Conservation (phyloP, 2,797 vertebrate species). For the Lepus oiostolus region DNA sequence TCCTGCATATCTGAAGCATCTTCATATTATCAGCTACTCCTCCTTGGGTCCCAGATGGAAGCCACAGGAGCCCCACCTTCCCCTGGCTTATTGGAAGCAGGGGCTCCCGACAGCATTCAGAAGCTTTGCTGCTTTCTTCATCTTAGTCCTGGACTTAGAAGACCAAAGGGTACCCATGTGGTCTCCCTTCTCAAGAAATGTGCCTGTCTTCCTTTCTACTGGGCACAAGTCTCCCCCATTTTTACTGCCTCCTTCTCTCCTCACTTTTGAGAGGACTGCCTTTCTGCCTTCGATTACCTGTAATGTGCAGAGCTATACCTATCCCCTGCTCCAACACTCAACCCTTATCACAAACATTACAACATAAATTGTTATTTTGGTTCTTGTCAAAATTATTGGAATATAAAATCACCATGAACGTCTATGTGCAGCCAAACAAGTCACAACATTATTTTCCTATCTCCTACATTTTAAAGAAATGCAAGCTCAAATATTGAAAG, state of each 20-base stretch:
- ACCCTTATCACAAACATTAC: background rate
- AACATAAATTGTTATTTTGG: background rate
- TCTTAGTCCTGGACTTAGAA: background rate
- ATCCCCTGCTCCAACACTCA: background rate
- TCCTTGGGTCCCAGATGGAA: background rate
- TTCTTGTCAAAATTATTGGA: background rate
- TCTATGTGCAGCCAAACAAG: background rate
- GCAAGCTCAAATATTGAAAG: background rate
- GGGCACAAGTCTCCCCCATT: too few species aligned
- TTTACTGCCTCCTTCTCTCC: too few species aligned
- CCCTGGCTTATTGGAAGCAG: background rate
- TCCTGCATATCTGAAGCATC: background rate
- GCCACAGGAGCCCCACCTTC: background rate
- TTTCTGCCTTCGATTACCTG: background rate
- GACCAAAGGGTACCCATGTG: background rate
- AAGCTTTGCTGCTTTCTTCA: background rate
- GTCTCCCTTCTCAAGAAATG: background rate
- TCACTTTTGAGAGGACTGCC: background rate
- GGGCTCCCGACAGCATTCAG: background rate
- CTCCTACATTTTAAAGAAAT: background rate
- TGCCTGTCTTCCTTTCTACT: background rate
- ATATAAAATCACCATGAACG: slow-evolving; percentile 5
- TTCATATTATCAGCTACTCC: background rate
- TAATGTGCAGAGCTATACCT: background rate
- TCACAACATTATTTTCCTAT: background rate